phyloP scores from a whole-genome alignment of 2,113 vertebrate genomes.

The Gymnorhina tibicen region DNA sequence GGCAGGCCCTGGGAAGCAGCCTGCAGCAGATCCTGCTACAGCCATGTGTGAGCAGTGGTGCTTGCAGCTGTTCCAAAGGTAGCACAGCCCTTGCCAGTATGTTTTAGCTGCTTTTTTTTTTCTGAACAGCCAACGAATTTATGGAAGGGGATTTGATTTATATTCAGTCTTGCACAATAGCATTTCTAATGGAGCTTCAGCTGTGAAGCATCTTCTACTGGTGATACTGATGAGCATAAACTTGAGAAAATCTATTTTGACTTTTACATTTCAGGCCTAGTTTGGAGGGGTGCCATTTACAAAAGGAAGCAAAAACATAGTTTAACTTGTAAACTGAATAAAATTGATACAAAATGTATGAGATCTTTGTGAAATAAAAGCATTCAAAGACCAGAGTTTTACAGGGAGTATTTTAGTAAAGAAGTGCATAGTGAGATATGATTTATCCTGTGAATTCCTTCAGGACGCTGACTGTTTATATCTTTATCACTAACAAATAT shows the following conservation, averaged over 20 bases:
- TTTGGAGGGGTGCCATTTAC: background rate
- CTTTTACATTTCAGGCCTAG: background rate
- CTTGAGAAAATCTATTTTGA: background rate
- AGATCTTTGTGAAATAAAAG: background rate
- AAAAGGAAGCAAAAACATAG: background rate
- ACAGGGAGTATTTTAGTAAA: background rate
- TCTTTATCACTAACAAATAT: background rate
- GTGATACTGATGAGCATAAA: background rate
- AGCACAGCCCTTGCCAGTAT: background rate
- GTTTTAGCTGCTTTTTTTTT: background rate
- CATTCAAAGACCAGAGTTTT: background rate
- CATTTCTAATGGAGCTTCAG: background rate
- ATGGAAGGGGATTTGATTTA: background rate
- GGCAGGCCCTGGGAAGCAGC: background rate
- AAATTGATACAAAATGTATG: background rate
- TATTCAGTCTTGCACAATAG: background rate
- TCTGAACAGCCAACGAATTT: background rate
- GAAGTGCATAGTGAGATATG: background rate
- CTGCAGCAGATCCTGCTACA: background rate
- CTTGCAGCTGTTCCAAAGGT: background rate
- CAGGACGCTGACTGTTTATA: background rate
- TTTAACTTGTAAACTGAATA: background rate
- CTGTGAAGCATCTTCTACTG: background rate
- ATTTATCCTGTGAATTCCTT: background rate
- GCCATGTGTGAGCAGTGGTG: rapidly evolving